Percentiles rank a stretch among this genome's conserved stretches.
Evolutionary conservation across 2,113 vertebrate species (phyloP).

Genomic region (Anguilla rostrata): DNA sequence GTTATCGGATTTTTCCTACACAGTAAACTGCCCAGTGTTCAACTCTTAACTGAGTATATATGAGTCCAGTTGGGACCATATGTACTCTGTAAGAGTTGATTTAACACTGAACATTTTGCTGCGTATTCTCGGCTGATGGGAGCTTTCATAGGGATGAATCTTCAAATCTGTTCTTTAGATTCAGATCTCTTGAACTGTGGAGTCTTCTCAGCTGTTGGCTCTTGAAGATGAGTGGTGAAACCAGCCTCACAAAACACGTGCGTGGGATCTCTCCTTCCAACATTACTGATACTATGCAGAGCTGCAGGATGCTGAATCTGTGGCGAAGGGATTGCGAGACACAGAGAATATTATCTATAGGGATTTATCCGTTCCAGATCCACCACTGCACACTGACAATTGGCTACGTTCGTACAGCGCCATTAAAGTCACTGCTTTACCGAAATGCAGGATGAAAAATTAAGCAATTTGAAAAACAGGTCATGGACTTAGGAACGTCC

Average conservation of each 20-base stretch:
- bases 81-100: too few relatives aligned
- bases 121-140: not conserved
- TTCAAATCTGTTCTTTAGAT: not conserved
- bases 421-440: not conserved
- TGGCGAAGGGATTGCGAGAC: not conserved
- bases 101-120: too few relatives aligned
- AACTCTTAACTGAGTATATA: too few relatives aligned
- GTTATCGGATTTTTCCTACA: not conserved
- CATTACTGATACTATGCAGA: not conserved
- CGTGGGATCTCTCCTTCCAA: not conserved
- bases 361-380: not conserved
- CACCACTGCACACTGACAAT: not conserved
- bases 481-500: too few relatives aligned
- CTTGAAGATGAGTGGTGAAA: not conserved
- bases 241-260: not conserved
- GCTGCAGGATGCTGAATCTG: not conserved
- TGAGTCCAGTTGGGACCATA: too few relatives aligned
- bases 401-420: not conserved
- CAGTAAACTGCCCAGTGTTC: too few relatives aligned
- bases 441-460: too few relatives aligned
- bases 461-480: too few relatives aligned
- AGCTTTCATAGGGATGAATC: not conserved
- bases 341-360: not conserved
- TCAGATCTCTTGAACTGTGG: not conserved
- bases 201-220: not conserved